phyloP scores from a whole-genome alignment of 2,888 invertebrate genomes.

The Drosophila tanythrix region DNA sequence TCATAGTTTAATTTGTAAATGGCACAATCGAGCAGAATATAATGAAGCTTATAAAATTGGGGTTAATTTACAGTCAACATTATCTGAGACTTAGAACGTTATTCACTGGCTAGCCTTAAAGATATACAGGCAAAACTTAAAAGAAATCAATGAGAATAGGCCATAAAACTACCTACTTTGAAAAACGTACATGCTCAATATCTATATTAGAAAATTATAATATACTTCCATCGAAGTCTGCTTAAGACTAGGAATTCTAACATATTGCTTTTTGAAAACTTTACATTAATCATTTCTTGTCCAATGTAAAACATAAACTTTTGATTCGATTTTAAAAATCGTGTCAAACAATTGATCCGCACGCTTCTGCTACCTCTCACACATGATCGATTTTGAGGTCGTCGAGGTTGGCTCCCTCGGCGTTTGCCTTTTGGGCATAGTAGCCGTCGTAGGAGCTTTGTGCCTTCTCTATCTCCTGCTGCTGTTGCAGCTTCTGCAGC shows the following conservation, averaged over 20 bases:
- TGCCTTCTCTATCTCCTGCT: conserved; percentile 72
- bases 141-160: background rate
- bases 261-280: conserved; percentile 51
- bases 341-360: conserved; percentile 4
- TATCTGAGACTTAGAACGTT: background rate
- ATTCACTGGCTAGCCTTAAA: background rate
- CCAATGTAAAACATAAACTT: background rate
- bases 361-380: conserved; percentile 13
- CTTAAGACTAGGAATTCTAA: conserved; percentile 30
- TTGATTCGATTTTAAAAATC: conserved; percentile 50
- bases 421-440: conserved; percentile 68
- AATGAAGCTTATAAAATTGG: background rate
- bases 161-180: background rate
- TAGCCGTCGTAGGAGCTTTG: conserved; percentile 76
- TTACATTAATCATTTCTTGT: conserved; percentile 5
- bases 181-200: background rate
- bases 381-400: conserved; percentile 69
- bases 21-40: background rate
- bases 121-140: background rate
- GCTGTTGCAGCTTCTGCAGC: conserved; percentile 68
- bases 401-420: conserved; percentile 61
- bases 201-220: background rate
- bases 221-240: conserved; percentile 1
- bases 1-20: background rate
- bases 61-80: background rate